A percentile compares a stretch with the other conserved stretches of the same genome.
Conservation (phyloP, 2,113 vertebrate genomes). For the Mirza zaza region DNA sequence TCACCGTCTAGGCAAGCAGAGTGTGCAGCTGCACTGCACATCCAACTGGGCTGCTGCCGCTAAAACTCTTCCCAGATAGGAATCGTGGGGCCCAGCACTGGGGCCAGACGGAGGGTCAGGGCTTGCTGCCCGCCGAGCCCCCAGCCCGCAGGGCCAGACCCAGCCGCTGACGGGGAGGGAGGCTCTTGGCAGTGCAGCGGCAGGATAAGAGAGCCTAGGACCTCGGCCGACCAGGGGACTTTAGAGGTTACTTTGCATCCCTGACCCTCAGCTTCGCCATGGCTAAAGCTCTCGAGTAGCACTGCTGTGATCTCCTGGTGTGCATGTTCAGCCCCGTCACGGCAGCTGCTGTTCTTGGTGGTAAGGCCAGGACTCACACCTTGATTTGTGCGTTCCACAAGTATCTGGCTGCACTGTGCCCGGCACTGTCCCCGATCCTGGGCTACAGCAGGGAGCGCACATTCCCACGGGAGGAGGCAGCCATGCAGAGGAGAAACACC, state of each 20-base stretch:
- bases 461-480: background rate
- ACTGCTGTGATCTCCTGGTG: accelerated
- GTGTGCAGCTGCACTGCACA: background rate
- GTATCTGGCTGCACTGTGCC: background rate
- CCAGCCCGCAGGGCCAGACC: background rate
- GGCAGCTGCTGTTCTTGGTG: background rate
- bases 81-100: background rate
- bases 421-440: background rate
- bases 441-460: background rate
- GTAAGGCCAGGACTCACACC: background rate
- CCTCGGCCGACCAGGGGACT: background rate
- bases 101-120: background rate
- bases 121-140: background rate
- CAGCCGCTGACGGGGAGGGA: accelerated
- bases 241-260: background rate
- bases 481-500: accelerated
- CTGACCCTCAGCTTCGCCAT: background rate
- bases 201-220: background rate
- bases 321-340: accelerated
- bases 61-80: background rate
- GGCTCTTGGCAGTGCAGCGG: too few species aligned
- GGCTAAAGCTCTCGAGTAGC: background rate
- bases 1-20: background rate
- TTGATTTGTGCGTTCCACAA: accelerated
- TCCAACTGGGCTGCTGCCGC: background rate